Percentiles rank a stretch among this genome's conserved stretches.
Conservation (phyloP, 2,888 invertebrate species). For the Exephanes ischioxanthus region DNA sequence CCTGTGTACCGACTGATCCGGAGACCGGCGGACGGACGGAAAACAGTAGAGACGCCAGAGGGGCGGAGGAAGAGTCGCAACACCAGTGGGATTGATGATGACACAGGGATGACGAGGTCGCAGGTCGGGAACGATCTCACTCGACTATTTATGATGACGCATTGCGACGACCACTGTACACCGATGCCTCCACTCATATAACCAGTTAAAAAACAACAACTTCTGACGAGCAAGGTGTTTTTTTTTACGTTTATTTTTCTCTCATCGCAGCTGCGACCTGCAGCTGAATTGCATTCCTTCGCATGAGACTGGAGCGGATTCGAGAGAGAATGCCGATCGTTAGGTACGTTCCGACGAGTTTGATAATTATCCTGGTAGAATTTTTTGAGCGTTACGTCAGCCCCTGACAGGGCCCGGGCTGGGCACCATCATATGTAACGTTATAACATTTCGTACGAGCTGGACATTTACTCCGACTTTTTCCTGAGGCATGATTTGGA, state of each 20-base stretch:
- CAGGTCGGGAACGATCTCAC: slow-evolving; percentile 64
- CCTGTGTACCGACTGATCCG: slow-evolving; percentile 9
- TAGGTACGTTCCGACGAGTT: not conserved
- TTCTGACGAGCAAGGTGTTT: not conserved
- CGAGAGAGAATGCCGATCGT: not conserved
- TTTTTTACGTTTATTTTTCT: not conserved
- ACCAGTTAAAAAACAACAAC: slow-evolving; percentile 24
- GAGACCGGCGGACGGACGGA: slow-evolving; percentile 29
- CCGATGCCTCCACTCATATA: slow-evolving; percentile 40
- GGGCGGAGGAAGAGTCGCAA: slow-evolving; percentile 47
- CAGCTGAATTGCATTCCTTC: not conserved
- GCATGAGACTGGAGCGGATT: not conserved
- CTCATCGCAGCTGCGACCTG: not conserved
- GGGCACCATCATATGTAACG: too few species aligned
- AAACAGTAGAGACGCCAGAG: slow-evolving; percentile 43
- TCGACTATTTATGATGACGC: slow-evolving; percentile 80
- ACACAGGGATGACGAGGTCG: slow-evolving; percentile 72
- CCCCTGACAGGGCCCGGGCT: too few species aligned
- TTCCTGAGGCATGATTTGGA: too few species aligned
- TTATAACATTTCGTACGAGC: too few species aligned
- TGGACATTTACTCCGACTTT: too few species aligned
- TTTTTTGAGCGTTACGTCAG: too few species aligned
- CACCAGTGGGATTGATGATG: slow-evolving; percentile 71
- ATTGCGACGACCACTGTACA: slow-evolving; percentile 73
- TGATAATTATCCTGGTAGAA: too few species aligned